Conservation (phyloP, 2,113 vertebrate species). For the Rhinoptilus africanus region DNA sequence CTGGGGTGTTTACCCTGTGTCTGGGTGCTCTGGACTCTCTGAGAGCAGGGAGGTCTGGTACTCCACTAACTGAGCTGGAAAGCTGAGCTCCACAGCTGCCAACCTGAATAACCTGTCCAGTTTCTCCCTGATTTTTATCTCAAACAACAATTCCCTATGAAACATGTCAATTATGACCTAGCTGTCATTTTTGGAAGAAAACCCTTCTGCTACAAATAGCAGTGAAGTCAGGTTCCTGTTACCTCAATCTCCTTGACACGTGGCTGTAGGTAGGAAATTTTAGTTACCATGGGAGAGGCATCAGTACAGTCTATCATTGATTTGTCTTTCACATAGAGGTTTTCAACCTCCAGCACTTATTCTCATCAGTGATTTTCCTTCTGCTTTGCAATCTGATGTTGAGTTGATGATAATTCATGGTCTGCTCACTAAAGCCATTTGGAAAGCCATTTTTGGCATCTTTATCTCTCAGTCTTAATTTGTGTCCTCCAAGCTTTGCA, state of each 20-base stretch:
- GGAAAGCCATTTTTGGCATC: neutral
- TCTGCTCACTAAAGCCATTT: neutral
- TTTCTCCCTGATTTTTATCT: neutral
- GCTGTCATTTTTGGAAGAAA: neutral
- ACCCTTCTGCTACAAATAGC: neutral
- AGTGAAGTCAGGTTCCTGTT: neutral
- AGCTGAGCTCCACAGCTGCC: neutral
- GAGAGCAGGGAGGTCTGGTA: rapidly evolving
- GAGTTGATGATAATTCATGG: neutral
- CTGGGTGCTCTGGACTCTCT: neutral
- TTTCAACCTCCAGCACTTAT: neutral
- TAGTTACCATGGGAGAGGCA: neutral
- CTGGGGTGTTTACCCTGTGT: neutral
- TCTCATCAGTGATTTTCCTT: neutral
- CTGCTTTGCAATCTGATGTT: neutral
- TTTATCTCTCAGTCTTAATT: neutral
- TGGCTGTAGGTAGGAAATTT: neutral
- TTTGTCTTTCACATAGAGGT: neutral
- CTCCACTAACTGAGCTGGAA: neutral
- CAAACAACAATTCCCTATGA: neutral
- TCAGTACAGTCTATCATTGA: neutral
- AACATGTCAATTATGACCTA: neutral
- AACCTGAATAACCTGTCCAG: neutral
- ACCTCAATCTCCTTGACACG: rapidly evolving
- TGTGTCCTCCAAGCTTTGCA: neutral